phyloP scores from a whole-genome alignment of 2,797 vertebrate species.

The Acestrorhynchus altus region DNA sequence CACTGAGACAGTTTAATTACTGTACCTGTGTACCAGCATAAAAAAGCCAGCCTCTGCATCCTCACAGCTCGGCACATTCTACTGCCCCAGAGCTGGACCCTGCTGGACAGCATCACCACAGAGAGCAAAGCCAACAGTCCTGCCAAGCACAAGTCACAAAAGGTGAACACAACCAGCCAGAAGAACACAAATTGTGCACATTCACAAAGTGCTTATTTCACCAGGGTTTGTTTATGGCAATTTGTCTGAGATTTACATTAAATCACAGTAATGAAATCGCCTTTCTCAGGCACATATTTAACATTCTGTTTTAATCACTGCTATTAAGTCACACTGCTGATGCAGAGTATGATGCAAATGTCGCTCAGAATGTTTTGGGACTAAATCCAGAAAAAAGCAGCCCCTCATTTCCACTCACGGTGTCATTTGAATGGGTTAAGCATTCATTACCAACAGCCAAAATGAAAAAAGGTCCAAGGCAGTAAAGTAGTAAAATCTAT shows the following conservation, averaged over 20 bases:
- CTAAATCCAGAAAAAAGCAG: constrained; percentile 6
- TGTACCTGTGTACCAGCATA: constrained; percentile 77
- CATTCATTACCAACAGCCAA: constrained; percentile 40
- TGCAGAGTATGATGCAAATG: constrained; percentile 48
- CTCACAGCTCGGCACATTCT: constrained; percentile 23
- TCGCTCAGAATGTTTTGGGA: constrained; percentile 29
- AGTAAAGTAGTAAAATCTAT: constrained; percentile 43
- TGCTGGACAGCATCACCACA: background rate
- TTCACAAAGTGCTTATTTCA: constrained; percentile 42
- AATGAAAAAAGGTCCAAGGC: constrained; percentile 18
- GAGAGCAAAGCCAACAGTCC: background rate
- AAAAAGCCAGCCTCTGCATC: constrained; percentile 32
- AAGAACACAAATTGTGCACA: constrained; percentile 23
- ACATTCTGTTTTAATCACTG: constrained; percentile 52
- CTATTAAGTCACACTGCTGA: constrained; percentile 45
- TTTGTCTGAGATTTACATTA: constrained; percentile 44
- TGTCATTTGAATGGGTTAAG: constrained; percentile 41
- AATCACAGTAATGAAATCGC: constrained; percentile 46
- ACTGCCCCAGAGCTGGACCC: constrained; percentile 18
- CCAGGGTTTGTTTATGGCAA: constrained; percentile 47
- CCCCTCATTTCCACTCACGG: constrained; percentile 27
- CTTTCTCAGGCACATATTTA: constrained; percentile 46
- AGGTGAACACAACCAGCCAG: constrained; percentile 4
- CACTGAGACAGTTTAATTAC: constrained; percentile 91
- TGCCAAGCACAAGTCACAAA: background rate